Conservation (phyloP, 2,888 invertebrate species). For the Sesia apiformis region DNA sequence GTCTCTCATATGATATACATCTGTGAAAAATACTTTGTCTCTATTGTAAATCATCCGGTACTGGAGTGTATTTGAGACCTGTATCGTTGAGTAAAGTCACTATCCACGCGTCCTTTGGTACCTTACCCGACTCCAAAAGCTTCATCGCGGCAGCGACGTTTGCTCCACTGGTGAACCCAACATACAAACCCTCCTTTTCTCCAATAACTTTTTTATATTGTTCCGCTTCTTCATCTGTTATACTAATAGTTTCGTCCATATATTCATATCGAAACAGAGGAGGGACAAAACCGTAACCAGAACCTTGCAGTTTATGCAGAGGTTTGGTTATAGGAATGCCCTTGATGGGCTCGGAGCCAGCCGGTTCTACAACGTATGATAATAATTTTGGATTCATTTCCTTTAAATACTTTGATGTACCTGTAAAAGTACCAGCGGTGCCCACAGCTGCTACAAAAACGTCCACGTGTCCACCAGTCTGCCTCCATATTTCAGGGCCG, state of each 20-base stretch:
- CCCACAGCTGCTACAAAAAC: constrained; percentile 58
- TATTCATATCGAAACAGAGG: constrained; percentile 48
- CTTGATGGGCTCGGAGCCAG: constrained; percentile 54
- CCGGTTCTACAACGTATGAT: constrained; percentile 54
- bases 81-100: constrained; percentile 54
- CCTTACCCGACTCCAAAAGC: constrained; percentile 44
- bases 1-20: too few relatives aligned
- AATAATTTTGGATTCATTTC: constrained; percentile 47
- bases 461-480: constrained; percentile 56
- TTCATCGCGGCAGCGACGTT: constrained; percentile 61
- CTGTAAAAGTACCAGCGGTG: constrained; percentile 57
- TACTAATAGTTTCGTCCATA: constrained; percentile 51
- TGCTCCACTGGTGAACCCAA: constrained; percentile 62
- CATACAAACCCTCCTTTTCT: constrained; percentile 54
- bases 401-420: constrained; percentile 52
- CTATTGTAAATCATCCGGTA: constrained; percentile 23
- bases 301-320: constrained; percentile 58
- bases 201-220: constrained; percentile 49
- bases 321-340: constrained; percentile 56
- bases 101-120: constrained; percentile 56
- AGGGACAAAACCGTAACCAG: constrained; percentile 58
- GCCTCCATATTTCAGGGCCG: constrained; percentile 64
- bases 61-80: constrained; percentile 58
- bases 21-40: background rate
- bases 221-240: constrained; percentile 52